phyloP scores from a whole-genome alignment of 1,140 invertebrate genomes.

The Bombus cullumanus region DNA sequence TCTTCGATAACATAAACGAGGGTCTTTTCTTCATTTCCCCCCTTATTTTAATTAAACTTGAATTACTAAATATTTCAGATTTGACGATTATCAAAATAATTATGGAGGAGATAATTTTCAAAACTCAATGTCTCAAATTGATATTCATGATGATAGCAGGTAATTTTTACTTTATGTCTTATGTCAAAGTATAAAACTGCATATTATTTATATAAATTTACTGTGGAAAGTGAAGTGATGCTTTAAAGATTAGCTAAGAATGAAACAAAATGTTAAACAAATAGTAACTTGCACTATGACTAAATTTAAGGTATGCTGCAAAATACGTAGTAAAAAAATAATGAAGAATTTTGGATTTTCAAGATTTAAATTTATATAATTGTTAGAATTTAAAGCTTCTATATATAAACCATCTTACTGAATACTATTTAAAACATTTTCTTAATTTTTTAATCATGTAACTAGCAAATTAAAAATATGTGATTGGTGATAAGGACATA shows the following conservation, averaged over 20 bases:
- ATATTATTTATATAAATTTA: slow-evolving; percentile 16
- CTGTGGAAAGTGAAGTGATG: neutral
- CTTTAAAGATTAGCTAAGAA: neutral
- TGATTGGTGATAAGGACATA: neutral
- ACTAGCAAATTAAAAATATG: neutral
- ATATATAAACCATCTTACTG: too few relatives aligned
- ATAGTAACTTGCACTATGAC: neutral
- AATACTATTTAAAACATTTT: too few relatives aligned
- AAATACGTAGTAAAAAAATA: neutral
- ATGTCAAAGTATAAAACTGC: neutral
- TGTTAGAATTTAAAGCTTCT: too few relatives aligned
- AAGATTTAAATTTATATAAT: neutral
- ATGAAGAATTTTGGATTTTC: neutral
- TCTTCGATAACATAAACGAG: too few relatives aligned
- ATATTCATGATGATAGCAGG: slow-evolving; percentile 73
- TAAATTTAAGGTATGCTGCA: neutral
- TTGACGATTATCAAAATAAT: slow-evolving; percentile 52
- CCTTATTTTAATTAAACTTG: neutral
- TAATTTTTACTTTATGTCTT: slow-evolving; percentile 34
- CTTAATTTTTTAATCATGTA: too few relatives aligned
- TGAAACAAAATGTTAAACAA: neutral
- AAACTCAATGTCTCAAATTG: slow-evolving; percentile 77
- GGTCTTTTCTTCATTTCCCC: too few relatives aligned
- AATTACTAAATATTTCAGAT: slow-evolving; percentile 51
- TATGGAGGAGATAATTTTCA: slow-evolving; percentile 63